Percentiles rank a stretch among this genome's conserved stretches.
Evolutionary conservation across 2,113 vertebrate species (phyloP).

Genomic region (cat (Felis catus)): DNA sequence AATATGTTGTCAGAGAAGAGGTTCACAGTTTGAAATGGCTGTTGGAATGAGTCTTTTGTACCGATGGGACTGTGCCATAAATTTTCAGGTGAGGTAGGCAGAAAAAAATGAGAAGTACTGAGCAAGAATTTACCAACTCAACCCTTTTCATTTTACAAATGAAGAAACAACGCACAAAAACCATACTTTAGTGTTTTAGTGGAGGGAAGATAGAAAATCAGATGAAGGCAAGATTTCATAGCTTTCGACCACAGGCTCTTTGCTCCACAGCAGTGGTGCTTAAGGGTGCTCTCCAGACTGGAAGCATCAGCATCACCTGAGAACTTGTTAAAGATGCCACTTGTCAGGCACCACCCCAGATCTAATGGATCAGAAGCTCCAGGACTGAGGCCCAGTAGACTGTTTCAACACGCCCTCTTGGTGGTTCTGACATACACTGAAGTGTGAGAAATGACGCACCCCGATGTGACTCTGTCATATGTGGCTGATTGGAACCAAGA

Average conservation of each 20-base stretch:
- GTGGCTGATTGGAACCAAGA: background rate
- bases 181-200: background rate
- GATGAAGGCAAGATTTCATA: background rate
- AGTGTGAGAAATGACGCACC: background rate
- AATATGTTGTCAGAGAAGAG: background rate
- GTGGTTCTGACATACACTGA: accelerated
- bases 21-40: background rate
- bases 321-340: background rate
- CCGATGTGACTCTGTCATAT: accelerated
- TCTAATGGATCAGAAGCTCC: background rate
- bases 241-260: background rate
- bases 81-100: background rate
- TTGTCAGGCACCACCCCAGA: background rate
- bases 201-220: background rate
- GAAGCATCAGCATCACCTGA: background rate
- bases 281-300: background rate
- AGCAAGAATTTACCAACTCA: background rate
- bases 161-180: background rate
- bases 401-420: background rate
- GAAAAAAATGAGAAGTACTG: background rate
- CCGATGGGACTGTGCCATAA: background rate
- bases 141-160: background rate
- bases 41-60: background rate
- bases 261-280: background rate
- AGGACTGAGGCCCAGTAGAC: accelerated